Percentiles rank a stretch among this genome's conserved stretches.
These are phyloP conservation scores for Agraylea sexmaculata DNA, from an alignment of 1,140 invertebrate species.

Conservation along the genomic window DNA sequence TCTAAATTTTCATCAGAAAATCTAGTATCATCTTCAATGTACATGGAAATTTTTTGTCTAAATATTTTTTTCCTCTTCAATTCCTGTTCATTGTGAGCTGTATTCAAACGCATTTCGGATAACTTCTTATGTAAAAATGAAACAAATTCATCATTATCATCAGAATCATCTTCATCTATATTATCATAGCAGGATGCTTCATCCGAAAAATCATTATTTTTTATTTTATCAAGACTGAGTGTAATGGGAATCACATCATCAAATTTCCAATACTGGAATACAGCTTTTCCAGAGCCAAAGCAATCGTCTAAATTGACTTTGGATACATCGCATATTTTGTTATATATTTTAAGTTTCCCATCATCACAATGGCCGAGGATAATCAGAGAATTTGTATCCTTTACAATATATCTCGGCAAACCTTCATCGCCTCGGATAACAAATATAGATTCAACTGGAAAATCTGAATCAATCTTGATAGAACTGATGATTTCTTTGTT, in stretches of 20 bases:
- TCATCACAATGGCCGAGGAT: background rate
- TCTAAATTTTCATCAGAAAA: constrained; percentile 8
- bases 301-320: constrained; percentile 10
- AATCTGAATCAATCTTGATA: too few species aligned
- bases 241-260: constrained; percentile 13
- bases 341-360: constrained; percentile 6
- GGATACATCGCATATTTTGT: constrained; percentile 11
- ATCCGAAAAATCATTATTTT: background rate
- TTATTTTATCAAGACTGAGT: constrained; percentile 7
- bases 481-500: too few species aligned
- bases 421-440: background rate
- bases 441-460: too few species aligned
- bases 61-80: constrained; percentile 10
- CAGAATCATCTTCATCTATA: constrained; percentile 2
- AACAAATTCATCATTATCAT: constrained; percentile 8
- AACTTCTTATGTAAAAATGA: constrained; percentile 13
- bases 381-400: background rate
- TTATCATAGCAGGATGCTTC: too few species aligned
- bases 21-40: constrained; percentile 8
- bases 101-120: constrained; percentile 15
- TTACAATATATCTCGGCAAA: background rate
- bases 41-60: constrained; percentile 11
- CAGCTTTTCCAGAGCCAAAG: background rate
- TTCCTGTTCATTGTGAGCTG: constrained; percentile 10
- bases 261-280: constrained; percentile 11